phyloP scores from a whole-genome alignment of 2,797 vertebrate genomes.

The Myotis pilosus region DNA sequence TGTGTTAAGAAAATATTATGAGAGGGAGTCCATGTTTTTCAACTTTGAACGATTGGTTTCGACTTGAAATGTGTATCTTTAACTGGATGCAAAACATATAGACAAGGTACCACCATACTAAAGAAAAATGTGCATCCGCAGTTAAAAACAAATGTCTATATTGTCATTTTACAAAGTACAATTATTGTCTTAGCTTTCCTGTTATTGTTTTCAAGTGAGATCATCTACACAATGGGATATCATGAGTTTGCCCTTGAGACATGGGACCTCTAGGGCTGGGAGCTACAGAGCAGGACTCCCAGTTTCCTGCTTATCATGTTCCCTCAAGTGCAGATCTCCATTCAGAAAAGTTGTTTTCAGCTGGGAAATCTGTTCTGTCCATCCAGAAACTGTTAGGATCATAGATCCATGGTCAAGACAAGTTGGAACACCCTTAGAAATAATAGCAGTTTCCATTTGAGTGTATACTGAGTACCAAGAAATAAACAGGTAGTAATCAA shows the following conservation, averaged over 20 bases:
- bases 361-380: background rate
- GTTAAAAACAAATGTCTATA: background rate
- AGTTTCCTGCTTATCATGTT: background rate
- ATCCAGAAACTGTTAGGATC: background rate
- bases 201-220: background rate
- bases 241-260: background rate
- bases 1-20: background rate
- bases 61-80: background rate
- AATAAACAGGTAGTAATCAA: background rate
- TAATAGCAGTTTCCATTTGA: background rate
- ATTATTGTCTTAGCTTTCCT: background rate
- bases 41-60: background rate
- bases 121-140: background rate
- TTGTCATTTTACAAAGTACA: background rate
- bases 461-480: background rate
- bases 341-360: background rate
- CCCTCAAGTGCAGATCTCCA: background rate
- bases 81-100: background rate
- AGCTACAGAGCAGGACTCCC: background rate
- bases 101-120: background rate
- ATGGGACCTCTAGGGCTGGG: background rate
- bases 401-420: background rate
- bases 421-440: background rate
- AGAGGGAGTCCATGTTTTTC: background rate
- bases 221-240: accelerated